A percentile compares a stretch with the other conserved stretches of the same genome.
phyloP scores from a whole-genome alignment of 2,888 invertebrate species.

The Drosophila paranaensis region DNA sequence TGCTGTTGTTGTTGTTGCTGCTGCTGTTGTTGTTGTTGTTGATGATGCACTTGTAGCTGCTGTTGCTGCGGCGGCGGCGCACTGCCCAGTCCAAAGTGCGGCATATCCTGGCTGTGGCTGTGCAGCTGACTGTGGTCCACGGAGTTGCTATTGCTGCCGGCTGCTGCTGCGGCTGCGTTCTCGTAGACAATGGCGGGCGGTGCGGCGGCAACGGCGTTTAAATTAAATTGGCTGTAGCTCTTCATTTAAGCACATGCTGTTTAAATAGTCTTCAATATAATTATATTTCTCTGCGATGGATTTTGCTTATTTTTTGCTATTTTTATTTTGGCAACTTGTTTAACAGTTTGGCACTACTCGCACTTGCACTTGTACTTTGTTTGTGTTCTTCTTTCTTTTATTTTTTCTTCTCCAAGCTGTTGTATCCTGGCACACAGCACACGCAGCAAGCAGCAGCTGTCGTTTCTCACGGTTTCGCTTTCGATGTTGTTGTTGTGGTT shows the following conservation, averaged over 20 bases:
- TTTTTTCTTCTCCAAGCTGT: constrained; percentile 38
- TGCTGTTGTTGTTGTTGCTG: constrained; percentile 69
- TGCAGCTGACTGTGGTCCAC: constrained; percentile 63
- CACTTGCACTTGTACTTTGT: constrained; percentile 34
- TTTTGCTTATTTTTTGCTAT: background rate
- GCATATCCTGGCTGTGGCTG: constrained; percentile 80
- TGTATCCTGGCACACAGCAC: constrained; percentile 50
- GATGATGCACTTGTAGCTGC: constrained; percentile 70
- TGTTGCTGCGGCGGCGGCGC: constrained; percentile 68
- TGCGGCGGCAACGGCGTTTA: constrained; percentile 68
- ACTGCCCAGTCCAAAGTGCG: constrained; percentile 85
- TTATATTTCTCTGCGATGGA: background rate
- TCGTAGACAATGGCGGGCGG: constrained; percentile 74
- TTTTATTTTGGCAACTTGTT: constrained; percentile 69
- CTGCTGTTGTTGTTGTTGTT: constrained; percentile 57
- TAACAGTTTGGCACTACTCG: constrained; percentile 70
- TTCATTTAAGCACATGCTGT: constrained; percentile 80
- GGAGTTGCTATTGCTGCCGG: constrained; percentile 52
- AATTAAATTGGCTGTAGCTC: constrained; percentile 79
- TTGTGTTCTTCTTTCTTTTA: constrained; percentile 38
- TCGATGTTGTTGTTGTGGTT: constrained; percentile 57
- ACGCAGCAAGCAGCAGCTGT: constrained; percentile 76
- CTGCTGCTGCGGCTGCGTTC: constrained; percentile 64
- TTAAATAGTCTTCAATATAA: constrained; percentile 30
- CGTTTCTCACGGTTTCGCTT: constrained; percentile 78